These are phyloP conservation scores for Mustelus asterias DNA, from an alignment of 2,113 vertebrate species.

Conservation along the genomic window DNA sequence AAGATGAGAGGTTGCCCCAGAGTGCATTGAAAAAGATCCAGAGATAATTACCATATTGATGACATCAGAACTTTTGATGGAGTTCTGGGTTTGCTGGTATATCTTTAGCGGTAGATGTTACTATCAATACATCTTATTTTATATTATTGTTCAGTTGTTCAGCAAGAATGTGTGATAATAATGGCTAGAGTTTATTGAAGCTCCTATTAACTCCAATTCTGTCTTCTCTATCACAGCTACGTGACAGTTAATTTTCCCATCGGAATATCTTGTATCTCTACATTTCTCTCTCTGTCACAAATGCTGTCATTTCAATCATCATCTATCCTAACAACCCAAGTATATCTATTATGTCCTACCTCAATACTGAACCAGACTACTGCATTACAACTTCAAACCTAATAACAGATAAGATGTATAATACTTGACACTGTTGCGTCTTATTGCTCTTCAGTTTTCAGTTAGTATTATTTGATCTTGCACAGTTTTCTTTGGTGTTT, in stretches of 20 bases:
- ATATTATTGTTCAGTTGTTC: neutral
- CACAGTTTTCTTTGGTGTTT: neutral
- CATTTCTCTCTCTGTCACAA: neutral
- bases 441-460: conserved; percentile 25
- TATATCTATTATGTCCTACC: conserved; percentile 28
- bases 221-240: neutral
- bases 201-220: neutral
- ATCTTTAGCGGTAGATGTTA: neutral
- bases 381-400: conserved; percentile 18
- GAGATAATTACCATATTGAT: neutral
- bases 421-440: neutral
- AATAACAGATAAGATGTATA: conserved; percentile 20
- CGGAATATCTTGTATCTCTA: neutral
- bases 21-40: neutral
- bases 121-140: neutral
- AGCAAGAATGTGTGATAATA: neutral
- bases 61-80: neutral
- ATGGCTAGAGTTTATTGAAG: neutral
- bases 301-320: conserved; percentile 28
- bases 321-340: neutral
- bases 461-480: neutral
- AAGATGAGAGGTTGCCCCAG: neutral
- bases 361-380: neutral
- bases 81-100: neutral
- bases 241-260: conserved; percentile 34